Conservation (phyloP, 2,113 vertebrate genomes). For the Rhabdomys dilectus region DNA sequence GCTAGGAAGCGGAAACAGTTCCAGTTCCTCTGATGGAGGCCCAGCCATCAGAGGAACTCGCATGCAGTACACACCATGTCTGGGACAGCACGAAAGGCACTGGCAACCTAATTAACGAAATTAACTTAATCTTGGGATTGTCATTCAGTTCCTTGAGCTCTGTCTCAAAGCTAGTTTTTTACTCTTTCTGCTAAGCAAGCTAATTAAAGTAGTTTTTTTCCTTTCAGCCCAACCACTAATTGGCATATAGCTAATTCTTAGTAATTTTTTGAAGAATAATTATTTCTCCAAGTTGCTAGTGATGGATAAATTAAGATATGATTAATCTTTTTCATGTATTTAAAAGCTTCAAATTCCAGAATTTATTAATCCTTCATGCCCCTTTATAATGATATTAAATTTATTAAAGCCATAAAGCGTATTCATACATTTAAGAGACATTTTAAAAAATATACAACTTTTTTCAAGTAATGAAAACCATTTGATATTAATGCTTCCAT, state of each 20-base stretch:
- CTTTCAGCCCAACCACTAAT: background rate
- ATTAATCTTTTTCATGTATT: slow-evolving; percentile 6
- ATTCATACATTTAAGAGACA: slow-evolving; percentile 24
- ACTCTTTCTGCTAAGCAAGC: background rate
- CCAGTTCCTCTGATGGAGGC: background rate
- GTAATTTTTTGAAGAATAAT: slow-evolving; percentile 1
- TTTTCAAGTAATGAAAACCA: slow-evolving; percentile 21
- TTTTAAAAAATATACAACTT: slow-evolving; percentile 34
- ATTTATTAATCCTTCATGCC: background rate
- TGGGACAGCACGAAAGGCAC: background rate
- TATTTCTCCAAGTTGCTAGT: slow-evolving; percentile 10
- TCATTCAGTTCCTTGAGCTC: background rate
- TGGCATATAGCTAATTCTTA: background rate
- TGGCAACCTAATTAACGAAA: background rate
- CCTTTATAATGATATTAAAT: background rate
- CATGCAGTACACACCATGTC: background rate
- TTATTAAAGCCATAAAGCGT: background rate
- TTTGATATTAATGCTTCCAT: background rate
- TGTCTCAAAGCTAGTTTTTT: background rate
- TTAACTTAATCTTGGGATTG: background rate
- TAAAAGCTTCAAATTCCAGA: slow-evolving; percentile 29
- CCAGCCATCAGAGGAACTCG: background rate
- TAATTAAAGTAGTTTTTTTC: background rate
- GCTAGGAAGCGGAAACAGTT: background rate
- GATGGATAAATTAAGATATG: background rate